phyloP scores from a whole-genome alignment of 2,888 invertebrate genomes.

The Dioctria linearis region DNA sequence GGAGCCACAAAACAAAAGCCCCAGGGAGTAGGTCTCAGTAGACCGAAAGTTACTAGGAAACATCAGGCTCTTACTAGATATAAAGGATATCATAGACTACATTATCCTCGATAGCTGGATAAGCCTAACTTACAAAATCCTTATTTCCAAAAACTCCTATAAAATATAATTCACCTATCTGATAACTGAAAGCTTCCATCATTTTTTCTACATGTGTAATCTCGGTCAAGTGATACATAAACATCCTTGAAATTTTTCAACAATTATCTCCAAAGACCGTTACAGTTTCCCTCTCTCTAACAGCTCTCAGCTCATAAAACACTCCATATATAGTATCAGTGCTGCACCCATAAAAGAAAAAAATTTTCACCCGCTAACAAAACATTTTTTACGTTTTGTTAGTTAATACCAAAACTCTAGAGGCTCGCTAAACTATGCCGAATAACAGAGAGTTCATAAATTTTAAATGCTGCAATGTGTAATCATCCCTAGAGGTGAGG shows the following conservation, averaged over 20 bases:
- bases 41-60: no score
- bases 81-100: no score
- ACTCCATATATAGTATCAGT: not conserved
- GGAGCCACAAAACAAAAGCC: no score
- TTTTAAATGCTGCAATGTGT: constrained; percentile 55
- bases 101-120: no score
- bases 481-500: constrained; percentile 11
- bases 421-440: constrained; percentile 54
- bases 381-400: constrained; percentile 34
- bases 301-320: not conserved
- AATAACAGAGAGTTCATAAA: constrained; percentile 55
- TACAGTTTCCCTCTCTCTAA: constrained; percentile 11
- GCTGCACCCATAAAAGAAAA: constrained; percentile 28
- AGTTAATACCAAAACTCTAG: constrained; percentile 51
- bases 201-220: no score
- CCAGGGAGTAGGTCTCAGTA: no score
- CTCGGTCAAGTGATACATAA: constrained; percentile 33
- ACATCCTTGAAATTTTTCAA: constrained; percentile 3
- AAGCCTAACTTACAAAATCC: no score
- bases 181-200: no score
- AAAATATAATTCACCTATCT: no score
- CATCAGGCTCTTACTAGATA: no score
- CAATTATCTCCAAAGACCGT: constrained; percentile 14
- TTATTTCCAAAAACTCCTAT: no score
- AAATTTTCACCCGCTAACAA: constrained; percentile 5